Evolutionary conservation across 2,113 vertebrate genomes (phyloP), one percentile per base, ranked within the genome.

Genomic region (Asarcornis scutulata): DNA sequence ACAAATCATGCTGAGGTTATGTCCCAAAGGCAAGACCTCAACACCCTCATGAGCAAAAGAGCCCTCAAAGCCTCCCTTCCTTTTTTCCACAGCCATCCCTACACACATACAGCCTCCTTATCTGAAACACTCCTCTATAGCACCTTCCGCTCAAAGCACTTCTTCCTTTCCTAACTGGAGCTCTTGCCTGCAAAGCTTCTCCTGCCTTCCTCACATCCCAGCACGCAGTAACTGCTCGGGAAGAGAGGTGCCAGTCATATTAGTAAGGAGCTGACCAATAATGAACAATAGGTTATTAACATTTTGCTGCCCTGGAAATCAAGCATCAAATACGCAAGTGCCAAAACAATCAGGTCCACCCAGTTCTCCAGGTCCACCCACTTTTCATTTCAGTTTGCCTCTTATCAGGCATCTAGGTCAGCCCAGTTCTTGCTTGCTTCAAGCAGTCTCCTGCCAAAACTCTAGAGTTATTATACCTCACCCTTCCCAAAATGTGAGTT

Each of bases 331-430:
- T 82, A 63, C 42, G 16, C 11, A 79, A 87, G 74, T 85, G 93
- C 94, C 95, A 97, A 95, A 95, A 96, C 78, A 96, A 95, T 60
- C 94, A 87, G 89, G 91, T 95, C 94, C 95, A 95, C 94, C 91
- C 94, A 92, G 77, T 91, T 95, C 91, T 89, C 89, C 88, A 94
- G 79, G 68, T 96, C 92, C 92, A 93, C 95, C 92, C 96, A 95
- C 60, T 91, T 94, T n/a, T 87, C 84, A 76, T 89, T 93, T 95
- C 93, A 83, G 3, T 69, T 11, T 93, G 78, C 40, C 53, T 89
- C 91, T 94, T 95, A 97, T 96, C 95, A 89, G 89, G 71, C 94
- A 96, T 94, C 94, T 91, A 75, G 77, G 77, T 93, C 95, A 96
- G 91, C 76, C 86, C 69, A 94, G 80, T 96, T 94, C 52, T 93